Percentiles rank a stretch among this genome's conserved stretches.
Evolutionary conservation across 2,888 invertebrate genomes (phyloP).

Genomic region (Drosophila neotestacea): DNA sequence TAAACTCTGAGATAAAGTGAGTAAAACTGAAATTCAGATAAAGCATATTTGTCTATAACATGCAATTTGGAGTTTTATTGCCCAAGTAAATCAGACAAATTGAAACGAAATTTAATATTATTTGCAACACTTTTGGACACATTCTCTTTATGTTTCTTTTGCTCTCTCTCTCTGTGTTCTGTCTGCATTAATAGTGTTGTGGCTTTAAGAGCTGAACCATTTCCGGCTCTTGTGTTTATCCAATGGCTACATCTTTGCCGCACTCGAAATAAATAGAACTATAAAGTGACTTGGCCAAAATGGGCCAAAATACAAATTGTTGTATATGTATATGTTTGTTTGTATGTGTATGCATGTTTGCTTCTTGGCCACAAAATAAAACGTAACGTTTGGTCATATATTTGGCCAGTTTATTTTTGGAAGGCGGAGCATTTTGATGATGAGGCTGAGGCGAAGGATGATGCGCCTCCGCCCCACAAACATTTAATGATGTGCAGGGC

Average conservation of each 20-base stretch:
- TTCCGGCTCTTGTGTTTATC: constrained; percentile 25
- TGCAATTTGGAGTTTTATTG: neutral
- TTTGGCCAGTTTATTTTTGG: constrained; percentile 44
- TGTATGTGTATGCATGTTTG: constrained; percentile 6
- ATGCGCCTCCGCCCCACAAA: constrained; percentile 2
- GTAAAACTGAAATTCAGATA: neutral
- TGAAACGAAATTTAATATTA: neutral
- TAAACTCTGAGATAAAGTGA: neutral
- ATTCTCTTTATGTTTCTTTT: neutral
- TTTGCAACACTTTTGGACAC: constrained; percentile 3
- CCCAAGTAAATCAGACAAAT: neutral
- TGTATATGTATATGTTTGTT: constrained; percentile 10
- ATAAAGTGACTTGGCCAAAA: constrained; percentile 56
- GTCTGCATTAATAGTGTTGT: constrained; percentile 10
- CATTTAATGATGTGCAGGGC: constrained; percentile 43
- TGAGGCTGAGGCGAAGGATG: constrained; percentile 11
- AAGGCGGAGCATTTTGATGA: constrained; percentile 22
- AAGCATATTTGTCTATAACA: constrained; percentile 1
- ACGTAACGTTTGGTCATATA: constrained; percentile 42
- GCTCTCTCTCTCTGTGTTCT: neutral
- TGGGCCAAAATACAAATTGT: constrained; percentile 46
- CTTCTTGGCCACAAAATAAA: constrained; percentile 53
- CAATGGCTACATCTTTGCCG: constrained; percentile 19
- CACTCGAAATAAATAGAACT: constrained; percentile 54
- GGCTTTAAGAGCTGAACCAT: constrained; percentile 34